Conservation (phyloP, 1,140 invertebrate genomes). For the Nasonia longicornis region DNA sequence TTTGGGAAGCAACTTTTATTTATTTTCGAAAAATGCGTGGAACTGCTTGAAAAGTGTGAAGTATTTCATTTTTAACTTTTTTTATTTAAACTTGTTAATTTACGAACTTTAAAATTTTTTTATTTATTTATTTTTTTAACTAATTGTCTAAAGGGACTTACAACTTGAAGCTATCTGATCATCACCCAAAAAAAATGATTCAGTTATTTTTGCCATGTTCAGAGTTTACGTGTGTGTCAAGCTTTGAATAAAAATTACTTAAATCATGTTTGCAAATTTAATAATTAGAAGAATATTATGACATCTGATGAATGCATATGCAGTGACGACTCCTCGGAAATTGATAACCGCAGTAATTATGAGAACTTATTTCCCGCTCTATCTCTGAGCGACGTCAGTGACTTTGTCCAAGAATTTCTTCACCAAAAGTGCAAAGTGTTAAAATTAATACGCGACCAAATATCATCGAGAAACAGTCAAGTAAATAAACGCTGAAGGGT, state of each 20-base stretch:
- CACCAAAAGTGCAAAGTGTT: constrained; percentile 58
- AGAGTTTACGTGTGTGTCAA: background rate
- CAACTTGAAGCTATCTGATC: constrained; percentile 21
- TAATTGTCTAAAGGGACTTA: background rate
- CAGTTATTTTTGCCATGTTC: constrained; percentile 23
- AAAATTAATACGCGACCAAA: constrained; percentile 55
- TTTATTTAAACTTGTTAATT: background rate
- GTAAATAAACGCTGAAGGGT: constrained; percentile 43
- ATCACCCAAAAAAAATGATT: constrained; percentile 8
- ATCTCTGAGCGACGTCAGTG: constrained; percentile 22
- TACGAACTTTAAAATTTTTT: background rate
- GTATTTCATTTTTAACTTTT: background rate
- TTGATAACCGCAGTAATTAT: constrained; percentile 30
- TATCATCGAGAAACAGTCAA: constrained; percentile 50
- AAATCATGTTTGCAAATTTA: constrained; percentile 36
- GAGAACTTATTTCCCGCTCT: background rate
- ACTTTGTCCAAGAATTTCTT: constrained; percentile 52
- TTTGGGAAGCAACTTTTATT: background rate
- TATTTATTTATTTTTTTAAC: background rate
- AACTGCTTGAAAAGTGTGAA: background rate
- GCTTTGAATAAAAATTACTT: constrained; percentile 15
- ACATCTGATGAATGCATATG: constrained; percentile 31
- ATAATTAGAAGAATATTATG: constrained; percentile 35
- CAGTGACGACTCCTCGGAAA: constrained; percentile 26
- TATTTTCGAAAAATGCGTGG: background rate